Percentiles rank a stretch among this genome's conserved stretches.
These are phyloP conservation scores for Pangasianodon hypophthalmus DNA, from an alignment of 2,113 vertebrate species.

Conservation along the genomic window DNA sequence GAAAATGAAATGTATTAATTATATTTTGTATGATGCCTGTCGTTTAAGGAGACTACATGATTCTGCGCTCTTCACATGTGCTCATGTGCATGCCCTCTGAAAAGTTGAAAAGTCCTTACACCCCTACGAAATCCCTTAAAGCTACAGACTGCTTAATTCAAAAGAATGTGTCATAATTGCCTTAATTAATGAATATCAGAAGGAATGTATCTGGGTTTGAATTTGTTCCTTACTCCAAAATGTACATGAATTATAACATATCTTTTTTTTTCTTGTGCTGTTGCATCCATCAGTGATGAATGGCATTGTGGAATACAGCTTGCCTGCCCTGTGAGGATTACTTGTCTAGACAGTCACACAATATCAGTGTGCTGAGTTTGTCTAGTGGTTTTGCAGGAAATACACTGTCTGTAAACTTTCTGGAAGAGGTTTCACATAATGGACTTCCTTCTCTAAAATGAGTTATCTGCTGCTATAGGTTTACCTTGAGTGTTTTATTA, in stretches of 20 bases:
- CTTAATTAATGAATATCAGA: background rate
- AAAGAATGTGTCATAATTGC: background rate
- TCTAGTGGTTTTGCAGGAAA: constrained; percentile 16
- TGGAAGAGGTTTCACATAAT: constrained; percentile 19
- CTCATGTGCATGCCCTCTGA: background rate
- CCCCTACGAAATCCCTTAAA: background rate
- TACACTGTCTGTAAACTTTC: background rate
- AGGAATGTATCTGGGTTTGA: background rate
- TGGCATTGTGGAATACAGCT: background rate
- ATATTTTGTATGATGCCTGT: background rate
- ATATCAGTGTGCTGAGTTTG: background rate
- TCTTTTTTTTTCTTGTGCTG: background rate
- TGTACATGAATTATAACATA: background rate
- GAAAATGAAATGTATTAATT: background rate
- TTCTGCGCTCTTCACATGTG: background rate
- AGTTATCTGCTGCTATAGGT: constrained; percentile 14
- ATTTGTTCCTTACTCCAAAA: background rate
- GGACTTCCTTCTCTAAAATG: constrained; percentile 25
- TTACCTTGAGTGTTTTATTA: constrained; percentile 8
- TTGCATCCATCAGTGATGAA: background rate
- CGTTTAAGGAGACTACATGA: background rate
- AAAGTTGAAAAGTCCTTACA: background rate
- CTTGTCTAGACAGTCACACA: constrained; percentile 17
- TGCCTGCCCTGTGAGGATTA: background rate
- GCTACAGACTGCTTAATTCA: background rate